These are phyloP conservation scores for Monodelphis domestica DNA, from an alignment of 2,797 vertebrate species.

Conservation along the genomic window DNA sequence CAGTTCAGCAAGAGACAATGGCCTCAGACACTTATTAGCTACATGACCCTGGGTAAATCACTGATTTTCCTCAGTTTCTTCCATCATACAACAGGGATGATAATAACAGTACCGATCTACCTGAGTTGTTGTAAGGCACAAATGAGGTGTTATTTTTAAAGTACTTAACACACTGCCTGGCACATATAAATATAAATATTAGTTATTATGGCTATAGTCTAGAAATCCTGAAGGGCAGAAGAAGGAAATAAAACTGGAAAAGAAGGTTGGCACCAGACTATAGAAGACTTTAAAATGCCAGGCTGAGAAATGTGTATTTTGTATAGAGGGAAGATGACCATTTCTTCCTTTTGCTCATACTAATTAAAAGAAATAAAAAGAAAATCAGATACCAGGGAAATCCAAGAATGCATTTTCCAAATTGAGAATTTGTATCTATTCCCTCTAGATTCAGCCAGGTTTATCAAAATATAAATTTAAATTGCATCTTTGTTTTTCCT, in stretches of 20 bases:
- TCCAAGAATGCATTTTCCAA: neutral
- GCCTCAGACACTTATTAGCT: neutral
- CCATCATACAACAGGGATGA: neutral
- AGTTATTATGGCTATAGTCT: conserved; percentile 20
- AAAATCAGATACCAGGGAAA: neutral
- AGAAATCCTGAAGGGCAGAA: conserved; percentile 3
- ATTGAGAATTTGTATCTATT: neutral
- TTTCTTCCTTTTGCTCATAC: neutral
- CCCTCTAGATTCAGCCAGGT: no score
- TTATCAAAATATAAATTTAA: neutral
- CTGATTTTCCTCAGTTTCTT: neutral
- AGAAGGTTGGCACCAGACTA: neutral
- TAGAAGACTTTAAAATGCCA: neutral
- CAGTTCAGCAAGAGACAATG: no score
- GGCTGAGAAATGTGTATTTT: neutral
- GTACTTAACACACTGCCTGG: neutral
- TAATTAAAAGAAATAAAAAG: neutral
- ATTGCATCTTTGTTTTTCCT: neutral
- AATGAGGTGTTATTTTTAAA: neutral
- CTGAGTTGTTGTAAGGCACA: neutral
- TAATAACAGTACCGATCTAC: neutral
- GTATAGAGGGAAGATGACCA: neutral
- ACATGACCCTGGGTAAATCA: neutral
- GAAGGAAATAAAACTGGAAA: conserved; percentile 42
- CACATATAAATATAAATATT: neutral